Evolutionary conservation across 2,888 invertebrate genomes (phyloP).

Genomic region (Andrena praecox): DNA sequence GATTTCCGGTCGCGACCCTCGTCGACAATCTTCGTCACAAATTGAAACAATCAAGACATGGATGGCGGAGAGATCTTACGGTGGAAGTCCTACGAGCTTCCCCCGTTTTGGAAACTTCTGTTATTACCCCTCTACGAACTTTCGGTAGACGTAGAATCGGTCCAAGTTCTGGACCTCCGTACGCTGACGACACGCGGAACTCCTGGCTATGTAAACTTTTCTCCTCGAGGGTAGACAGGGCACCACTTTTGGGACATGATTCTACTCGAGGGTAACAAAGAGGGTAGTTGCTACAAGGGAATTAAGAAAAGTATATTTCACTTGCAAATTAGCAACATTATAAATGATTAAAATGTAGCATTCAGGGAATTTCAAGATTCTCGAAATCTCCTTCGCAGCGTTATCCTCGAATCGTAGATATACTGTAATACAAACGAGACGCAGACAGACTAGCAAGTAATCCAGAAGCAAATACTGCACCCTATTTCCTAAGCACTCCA

Average conservation of each 20-base stretch:
- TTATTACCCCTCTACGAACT: background rate
- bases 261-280: background rate
- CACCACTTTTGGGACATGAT: background rate
- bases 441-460: background rate
- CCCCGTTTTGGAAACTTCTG: background rate
- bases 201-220: conserved; percentile 4
- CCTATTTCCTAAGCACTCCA: background rate
- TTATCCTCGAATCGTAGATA: background rate
- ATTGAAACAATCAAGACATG: background rate
- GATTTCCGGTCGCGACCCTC: background rate
- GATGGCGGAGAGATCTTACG: background rate
- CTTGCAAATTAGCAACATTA: background rate
- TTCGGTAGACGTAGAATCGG: conserved; percentile 1
- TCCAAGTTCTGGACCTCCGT: background rate
- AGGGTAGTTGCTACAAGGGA: background rate
- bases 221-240: background rate
- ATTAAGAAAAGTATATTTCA: conserved; percentile 3
- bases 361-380: background rate
- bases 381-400: background rate
- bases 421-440: background rate
- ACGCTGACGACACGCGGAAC: background rate
- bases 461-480: background rate
- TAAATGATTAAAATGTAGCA: background rate
- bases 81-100: background rate
- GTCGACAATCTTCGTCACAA: background rate